phyloP scores from a whole-genome alignment of 2,113 vertebrate species.

The Conger conger region DNA sequence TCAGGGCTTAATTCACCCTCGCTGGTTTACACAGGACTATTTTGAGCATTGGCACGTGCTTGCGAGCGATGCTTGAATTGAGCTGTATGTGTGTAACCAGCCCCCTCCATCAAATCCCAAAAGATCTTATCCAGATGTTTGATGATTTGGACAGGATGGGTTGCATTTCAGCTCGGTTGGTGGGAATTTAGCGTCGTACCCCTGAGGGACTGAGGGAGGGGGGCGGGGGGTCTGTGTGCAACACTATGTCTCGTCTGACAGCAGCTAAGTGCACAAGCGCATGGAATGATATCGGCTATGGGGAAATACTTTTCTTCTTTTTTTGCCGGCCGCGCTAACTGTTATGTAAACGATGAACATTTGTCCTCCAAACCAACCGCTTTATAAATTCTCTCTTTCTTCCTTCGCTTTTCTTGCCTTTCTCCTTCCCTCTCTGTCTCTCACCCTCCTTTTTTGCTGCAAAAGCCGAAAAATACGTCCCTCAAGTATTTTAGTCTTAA shows the following conservation, averaged over 20 bases:
- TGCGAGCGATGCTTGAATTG: slow-evolving; percentile 40
- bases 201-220: slow-evolving; percentile 35
- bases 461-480: too few relatives aligned
- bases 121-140: slow-evolving; percentile 66
- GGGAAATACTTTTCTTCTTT: too few relatives aligned
- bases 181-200: slow-evolving; percentile 40
- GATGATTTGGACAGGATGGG: slow-evolving; percentile 41
- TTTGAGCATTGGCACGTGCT: background rate
- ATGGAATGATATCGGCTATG: background rate
- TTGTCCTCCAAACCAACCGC: too few relatives aligned
- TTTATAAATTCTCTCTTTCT: background rate
- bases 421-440: background rate
- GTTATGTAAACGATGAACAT: too few relatives aligned
- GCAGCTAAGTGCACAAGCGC: background rate
- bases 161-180: slow-evolving; percentile 7
- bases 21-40: background rate
- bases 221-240: background rate
- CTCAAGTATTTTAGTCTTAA: too few relatives aligned
- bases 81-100: slow-evolving; percentile 39
- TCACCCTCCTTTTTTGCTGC: background rate
- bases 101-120: slow-evolving; percentile 24
- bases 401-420: too few relatives aligned
- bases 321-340: too few relatives aligned
- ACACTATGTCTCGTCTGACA: background rate
- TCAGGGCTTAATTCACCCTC: background rate